A percentile compares a stretch with the other conserved stretches of the same genome.
Evolutionary conservation across 2,888 invertebrate species (phyloP).

Genomic region (Lissocephala sabroskyi): DNA sequence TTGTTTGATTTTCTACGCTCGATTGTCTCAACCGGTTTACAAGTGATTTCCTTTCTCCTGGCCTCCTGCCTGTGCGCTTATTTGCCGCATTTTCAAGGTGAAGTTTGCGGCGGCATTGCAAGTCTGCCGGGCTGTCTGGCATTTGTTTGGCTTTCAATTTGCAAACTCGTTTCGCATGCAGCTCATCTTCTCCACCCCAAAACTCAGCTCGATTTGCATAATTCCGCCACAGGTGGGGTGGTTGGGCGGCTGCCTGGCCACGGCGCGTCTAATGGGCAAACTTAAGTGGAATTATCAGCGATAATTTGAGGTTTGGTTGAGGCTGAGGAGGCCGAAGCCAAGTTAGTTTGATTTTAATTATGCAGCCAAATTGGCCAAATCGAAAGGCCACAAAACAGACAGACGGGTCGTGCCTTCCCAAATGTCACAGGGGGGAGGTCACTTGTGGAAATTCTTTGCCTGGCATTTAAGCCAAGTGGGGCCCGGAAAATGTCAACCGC

Average conservation of each 20-base stretch:
- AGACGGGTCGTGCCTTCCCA: background rate
- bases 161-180: slow-evolving; percentile 34
- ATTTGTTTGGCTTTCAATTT: slow-evolving; percentile 41
- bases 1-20: slow-evolving; percentile 15
- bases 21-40: slow-evolving; percentile 45
- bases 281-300: slow-evolving; percentile 22
- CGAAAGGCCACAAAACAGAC: background rate
- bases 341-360: slow-evolving; percentile 42
- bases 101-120: slow-evolving; percentile 27
- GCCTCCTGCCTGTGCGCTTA: slow-evolving; percentile 24
- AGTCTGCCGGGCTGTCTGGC: slow-evolving; percentile 12
- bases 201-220: too few species aligned
- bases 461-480: background rate
- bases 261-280: slow-evolving; percentile 39
- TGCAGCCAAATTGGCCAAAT: slow-evolving; percentile 22
- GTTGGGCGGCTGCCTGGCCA: slow-evolving; percentile 5
- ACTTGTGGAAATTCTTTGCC: too few species aligned
- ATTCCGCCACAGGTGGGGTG: slow-evolving; percentile 5
- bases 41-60: slow-evolving; percentile 26
- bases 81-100: slow-evolving; percentile 45
- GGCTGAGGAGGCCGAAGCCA: background rate
- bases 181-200: too few species aligned
- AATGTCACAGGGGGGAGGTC: background rate
- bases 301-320: too few species aligned
- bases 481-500: too few species aligned